Evolutionary conservation across 2,888 invertebrate genomes (phyloP), one percentile per base, ranked within the genome.

Genomic region (Zaprionus obscuricornis): DNA sequence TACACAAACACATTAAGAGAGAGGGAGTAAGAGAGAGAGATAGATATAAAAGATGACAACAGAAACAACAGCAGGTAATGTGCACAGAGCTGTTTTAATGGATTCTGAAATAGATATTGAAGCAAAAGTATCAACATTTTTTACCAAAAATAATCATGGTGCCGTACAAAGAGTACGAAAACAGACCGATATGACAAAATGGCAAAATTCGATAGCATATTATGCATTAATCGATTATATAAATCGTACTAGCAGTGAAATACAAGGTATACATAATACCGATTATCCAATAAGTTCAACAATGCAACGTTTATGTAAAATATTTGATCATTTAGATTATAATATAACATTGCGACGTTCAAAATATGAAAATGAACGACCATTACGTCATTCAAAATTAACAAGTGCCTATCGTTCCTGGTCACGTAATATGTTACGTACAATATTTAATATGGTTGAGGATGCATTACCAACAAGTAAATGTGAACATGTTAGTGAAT

Each of bases 331-430:
- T 76, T 90, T 98, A 57, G 93, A 94, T 66, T 89, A 90, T 54
- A 92, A 95, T 90, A n/a, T n/a, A n/a, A n/a, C n/a, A n/a, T n/a
- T n/a, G n/a, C n/a, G n/a, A n/a, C n/a, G n/a, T n/a, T n/a, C n/a
- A n/a, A n/a, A n/a, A n/a, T n/a, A n/a, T n/a, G n/a, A n/a, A n/a
- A n/a, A n/a, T n/a, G n/a, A n/a, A n/a, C n/a, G n/a, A n/a, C n/a
- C n/a, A n/a, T n/a, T n/a, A n/a, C n/a, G n/a, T n/a, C n/a, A n/a
- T n/a, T n/a, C n/a, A n/a, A n/a, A n/a, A n/a, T n/a, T n/a, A n/a
- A n/a, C n/a, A n/a, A n/a, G n/a, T n/a, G n/a, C 98, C 0, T 99
- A 96, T 90, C 92, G 95, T 74, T 92, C 91, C 8, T 99, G 97
- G 96, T 92, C 95, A 66, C 90, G 91, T 6, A 93, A 93, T 90